Evolutionary conservation across 2,888 invertebrate genomes (phyloP).

Genomic region (Hymenopus coronatus): DNA sequence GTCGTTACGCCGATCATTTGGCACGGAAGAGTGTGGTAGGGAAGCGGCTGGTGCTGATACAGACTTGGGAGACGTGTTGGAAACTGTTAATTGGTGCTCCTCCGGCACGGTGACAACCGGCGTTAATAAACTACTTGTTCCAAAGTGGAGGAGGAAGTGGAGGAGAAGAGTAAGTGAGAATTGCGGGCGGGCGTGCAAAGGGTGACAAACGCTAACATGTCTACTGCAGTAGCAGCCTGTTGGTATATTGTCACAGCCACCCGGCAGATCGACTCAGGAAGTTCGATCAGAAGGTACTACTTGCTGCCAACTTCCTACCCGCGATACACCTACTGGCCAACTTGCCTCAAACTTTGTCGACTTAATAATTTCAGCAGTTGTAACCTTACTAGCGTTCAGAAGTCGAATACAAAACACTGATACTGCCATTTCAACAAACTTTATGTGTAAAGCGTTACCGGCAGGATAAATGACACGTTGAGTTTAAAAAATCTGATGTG

Average conservation of each 20-base stretch:
- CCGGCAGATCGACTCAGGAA: background rate
- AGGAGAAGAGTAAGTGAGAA: background rate
- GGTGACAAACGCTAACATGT: background rate
- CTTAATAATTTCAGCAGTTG: background rate
- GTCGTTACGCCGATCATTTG: background rate
- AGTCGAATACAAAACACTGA: background rate
- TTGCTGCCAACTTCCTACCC: background rate
- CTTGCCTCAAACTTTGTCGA: background rate
- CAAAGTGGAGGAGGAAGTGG: background rate
- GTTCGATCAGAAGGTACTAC: background rate
- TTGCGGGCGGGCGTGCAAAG: background rate
- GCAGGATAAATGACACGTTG: no score
- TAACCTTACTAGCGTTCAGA: background rate
- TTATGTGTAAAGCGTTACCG: no score
- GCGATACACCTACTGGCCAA: background rate
- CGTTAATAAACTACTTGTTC: constrained; percentile 3
- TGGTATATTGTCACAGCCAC: background rate
- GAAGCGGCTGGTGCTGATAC: background rate
- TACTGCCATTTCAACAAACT: no score
- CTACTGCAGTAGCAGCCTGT: background rate
- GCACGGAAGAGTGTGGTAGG: background rate
- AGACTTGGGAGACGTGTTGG: background rate
- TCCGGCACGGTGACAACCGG: background rate
- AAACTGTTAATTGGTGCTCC: background rate
- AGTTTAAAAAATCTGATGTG: no score